These are phyloP conservation scores for Anticlea derivata DNA, from an alignment of 2,888 invertebrate genomes.

Conservation along the genomic window DNA sequence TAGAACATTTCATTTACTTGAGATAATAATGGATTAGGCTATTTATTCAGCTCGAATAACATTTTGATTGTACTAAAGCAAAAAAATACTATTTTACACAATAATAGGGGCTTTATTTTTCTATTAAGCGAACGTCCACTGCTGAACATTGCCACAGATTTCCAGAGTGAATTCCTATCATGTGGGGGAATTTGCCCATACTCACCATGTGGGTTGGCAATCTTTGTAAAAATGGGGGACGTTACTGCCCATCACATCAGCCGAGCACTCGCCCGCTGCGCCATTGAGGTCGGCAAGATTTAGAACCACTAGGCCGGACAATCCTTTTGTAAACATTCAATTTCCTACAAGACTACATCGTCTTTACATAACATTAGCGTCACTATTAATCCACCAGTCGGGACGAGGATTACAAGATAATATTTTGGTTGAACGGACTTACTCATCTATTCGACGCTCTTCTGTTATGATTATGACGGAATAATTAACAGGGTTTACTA, in stretches of 20 bases:
- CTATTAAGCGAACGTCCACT: no score
- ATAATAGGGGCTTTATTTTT: no score
- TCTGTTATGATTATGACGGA: constrained; percentile 22
- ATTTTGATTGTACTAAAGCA: background rate
- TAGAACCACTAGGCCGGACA: background rate
- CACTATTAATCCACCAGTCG: constrained; percentile 22
- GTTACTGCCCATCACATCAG: no score
- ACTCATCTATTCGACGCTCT: constrained; percentile 18
- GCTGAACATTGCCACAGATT: no score
- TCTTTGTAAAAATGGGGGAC: no score
- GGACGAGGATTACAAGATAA: constrained; percentile 32
- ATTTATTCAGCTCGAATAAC: background rate
- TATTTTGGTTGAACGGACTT: constrained; percentile 31
- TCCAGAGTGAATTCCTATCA: no score
- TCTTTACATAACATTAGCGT: constrained; percentile 19
- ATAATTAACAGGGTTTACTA: constrained; percentile 24
- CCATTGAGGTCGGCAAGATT: no score
- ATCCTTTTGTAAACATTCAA: constrained; percentile 15
- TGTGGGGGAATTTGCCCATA: no score
- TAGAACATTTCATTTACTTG: constrained; percentile 1
- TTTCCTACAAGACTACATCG: constrained; percentile 11
- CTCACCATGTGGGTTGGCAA: no score
- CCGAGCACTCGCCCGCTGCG: no score
- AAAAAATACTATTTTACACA: no score
- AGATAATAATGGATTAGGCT: constrained; percentile 4